Percentiles rank a stretch among this genome's conserved stretches.
phyloP scores from a whole-genome alignment of 2,113 vertebrate genomes.

The Saimiri boliviensis region DNA sequence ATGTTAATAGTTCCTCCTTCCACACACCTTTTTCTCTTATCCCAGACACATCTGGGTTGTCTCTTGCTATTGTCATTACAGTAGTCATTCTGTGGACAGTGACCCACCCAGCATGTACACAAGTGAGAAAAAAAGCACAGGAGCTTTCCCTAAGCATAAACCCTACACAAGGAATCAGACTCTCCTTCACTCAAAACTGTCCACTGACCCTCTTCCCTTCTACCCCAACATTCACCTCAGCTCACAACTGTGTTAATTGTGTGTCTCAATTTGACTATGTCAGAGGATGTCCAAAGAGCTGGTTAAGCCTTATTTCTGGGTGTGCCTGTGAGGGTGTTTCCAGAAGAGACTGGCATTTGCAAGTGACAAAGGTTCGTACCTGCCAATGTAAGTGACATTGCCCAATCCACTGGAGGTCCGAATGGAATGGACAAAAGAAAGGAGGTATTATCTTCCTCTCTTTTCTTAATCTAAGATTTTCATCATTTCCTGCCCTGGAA shows the following conservation, averaged over 20 bases:
- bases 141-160: not conserved
- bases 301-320: not conserved
- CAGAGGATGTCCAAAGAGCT: not conserved
- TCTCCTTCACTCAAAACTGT: not conserved
- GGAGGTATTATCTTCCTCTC: not conserved
- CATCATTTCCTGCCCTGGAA: too few species aligned
- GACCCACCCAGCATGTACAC: rapidly evolving
- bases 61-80: not conserved
- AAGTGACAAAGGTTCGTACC: not conserved
- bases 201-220: not conserved
- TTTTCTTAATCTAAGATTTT: too few species aligned
- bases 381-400: not conserved
- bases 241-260: not conserved
- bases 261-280: not conserved
- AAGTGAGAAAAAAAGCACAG: not conserved
- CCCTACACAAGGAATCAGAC: not conserved
- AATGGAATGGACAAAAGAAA: not conserved
- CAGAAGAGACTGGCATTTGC: not conserved
- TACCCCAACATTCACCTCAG: not conserved
- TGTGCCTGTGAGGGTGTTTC: not conserved
- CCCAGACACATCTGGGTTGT: not conserved
- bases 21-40: not conserved
- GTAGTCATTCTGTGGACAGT: not conserved
- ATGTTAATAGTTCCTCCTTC: not conserved
- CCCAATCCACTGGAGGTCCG: not conserved